Base-by-base conservation (phyloP, 1,140 invertebrate species). In the Charaxes varanes region DNA sequence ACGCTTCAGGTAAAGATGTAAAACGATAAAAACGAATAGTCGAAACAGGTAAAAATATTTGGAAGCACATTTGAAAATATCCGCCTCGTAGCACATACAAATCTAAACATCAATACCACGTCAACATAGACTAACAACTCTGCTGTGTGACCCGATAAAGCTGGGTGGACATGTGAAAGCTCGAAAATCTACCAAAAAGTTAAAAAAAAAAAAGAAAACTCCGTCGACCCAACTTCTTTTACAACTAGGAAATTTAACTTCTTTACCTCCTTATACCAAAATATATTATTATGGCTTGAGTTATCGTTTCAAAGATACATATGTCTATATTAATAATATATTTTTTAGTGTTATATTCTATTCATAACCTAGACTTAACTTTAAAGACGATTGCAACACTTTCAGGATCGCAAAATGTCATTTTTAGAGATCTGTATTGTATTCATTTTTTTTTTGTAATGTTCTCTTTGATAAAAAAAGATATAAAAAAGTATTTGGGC, bases 261-360 rank as follows among this genome's bases (percentile, higher is more conserved):
- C 47, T n/a, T 65, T 70, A 65, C 54, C 55, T 74, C 55, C 78
- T 76, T 78, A 79, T 82, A 82, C 78, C 78, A 82, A 82, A 82
- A 82, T 79, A 82, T 79, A 78, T 82, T 79, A 78, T 81, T 81
- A 82, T 82, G 78, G 78, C 78, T 71, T 78, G 64, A 74, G 67
- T 77, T 77, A 66, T 77, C 53, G 61, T 72, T 78, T 78, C 56
- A 58, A 73, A 77, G 65, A 78, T 73, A 77, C 62, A 77, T 68
- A 70, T 59, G 53, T 77, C 60, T 77, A 69, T 77, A 62, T 68
- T 70, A 62, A 41, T 71, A 58, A 67, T 74, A 78, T 79, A 69
- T 61, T 62, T 60, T 76, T 74, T 71, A 63, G 61, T 72, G 63
- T 77, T 70, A 66, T 68, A 64, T 71, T 72, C 65, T 73, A 73